These are phyloP conservation scores for Caenorhabditis sp. DNA, from an alignment of 2,888 invertebrate species.

Conservation along the genomic window DNA sequence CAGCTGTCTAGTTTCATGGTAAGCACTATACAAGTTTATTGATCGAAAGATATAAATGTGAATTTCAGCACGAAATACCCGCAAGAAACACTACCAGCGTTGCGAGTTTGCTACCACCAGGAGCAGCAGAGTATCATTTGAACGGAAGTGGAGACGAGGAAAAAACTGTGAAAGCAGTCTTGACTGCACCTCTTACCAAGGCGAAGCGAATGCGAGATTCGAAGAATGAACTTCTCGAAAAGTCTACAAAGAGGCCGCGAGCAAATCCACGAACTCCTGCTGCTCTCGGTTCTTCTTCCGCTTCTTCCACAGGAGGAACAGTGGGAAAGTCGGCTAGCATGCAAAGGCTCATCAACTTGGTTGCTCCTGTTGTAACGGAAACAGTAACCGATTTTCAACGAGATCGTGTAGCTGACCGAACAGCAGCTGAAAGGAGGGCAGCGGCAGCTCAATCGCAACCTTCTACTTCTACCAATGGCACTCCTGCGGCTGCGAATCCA, in stretches of 20 bases:
- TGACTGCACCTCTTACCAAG: slow-evolving; percentile 54
- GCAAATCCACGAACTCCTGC: slow-evolving; percentile 30
- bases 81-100: slow-evolving; percentile 54
- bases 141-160: slow-evolving; percentile 64
- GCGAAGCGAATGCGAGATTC: slow-evolving; percentile 56
- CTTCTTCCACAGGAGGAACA: slow-evolving; percentile 23
- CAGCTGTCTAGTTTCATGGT: slow-evolving; percentile 48
- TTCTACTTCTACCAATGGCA: slow-evolving; percentile 56
- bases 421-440: slow-evolving; percentile 65
- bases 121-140: slow-evolving; percentile 58
- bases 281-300: slow-evolving; percentile 32
- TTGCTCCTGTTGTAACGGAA: slow-evolving; percentile 72
- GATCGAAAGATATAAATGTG: too few relatives aligned
- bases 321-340: slow-evolving; percentile 59
- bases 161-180: slow-evolving; percentile 64
- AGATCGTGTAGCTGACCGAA: slow-evolving; percentile 72
- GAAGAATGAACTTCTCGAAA: slow-evolving; percentile 42
- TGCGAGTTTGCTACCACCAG: slow-evolving; percentile 45
- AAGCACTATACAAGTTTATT: slow-evolving; percentile 2
- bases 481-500: not conserved
- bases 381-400: slow-evolving; percentile 78
- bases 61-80: slow-evolving; percentile 56
- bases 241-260: slow-evolving; percentile 41
- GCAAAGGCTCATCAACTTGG: slow-evolving; percentile 65
- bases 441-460: slow-evolving; percentile 56